phyloP scores from a whole-genome alignment of 2,113 vertebrate species.

The Phaetusa simplex region DNA sequence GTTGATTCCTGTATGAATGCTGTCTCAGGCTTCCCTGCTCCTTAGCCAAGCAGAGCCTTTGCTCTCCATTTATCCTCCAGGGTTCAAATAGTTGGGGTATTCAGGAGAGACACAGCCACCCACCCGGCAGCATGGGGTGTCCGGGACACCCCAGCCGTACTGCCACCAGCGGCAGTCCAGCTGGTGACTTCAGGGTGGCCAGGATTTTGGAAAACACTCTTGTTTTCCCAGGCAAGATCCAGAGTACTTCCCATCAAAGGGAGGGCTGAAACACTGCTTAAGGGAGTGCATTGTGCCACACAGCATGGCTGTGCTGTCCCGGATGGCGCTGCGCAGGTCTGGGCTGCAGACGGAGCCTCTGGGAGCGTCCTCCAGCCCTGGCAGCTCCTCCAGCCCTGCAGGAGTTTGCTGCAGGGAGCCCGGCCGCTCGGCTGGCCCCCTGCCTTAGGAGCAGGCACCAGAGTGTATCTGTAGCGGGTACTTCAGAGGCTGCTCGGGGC shows the following conservation, averaged over 20 bases:
- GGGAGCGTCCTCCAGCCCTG: too few species aligned
- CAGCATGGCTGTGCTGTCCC: background rate
- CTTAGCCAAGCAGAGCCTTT: background rate
- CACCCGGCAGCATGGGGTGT: background rate
- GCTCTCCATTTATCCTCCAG: background rate
- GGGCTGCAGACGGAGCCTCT: background rate
- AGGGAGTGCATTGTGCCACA: background rate
- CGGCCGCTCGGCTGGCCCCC: too few species aligned
- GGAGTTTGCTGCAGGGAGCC: background rate
- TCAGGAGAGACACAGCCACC: background rate
- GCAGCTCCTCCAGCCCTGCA: background rate
- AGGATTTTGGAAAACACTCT: background rate
- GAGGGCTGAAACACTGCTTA: background rate
- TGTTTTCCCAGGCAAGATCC: background rate
- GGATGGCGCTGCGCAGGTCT: background rate
- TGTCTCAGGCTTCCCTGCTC: background rate
- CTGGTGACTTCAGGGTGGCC: background rate
- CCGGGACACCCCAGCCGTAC: fast-evolving
- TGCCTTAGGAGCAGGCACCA: background rate
- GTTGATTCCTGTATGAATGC: background rate
- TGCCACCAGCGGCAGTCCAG: background rate
- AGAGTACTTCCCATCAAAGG: background rate
- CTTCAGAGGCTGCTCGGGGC: background rate
- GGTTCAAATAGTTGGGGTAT: background rate
- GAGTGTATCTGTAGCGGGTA: fast-evolving